Conservation (phyloP, 2,797 vertebrate species). For the Geotrypetes seraphini region DNA sequence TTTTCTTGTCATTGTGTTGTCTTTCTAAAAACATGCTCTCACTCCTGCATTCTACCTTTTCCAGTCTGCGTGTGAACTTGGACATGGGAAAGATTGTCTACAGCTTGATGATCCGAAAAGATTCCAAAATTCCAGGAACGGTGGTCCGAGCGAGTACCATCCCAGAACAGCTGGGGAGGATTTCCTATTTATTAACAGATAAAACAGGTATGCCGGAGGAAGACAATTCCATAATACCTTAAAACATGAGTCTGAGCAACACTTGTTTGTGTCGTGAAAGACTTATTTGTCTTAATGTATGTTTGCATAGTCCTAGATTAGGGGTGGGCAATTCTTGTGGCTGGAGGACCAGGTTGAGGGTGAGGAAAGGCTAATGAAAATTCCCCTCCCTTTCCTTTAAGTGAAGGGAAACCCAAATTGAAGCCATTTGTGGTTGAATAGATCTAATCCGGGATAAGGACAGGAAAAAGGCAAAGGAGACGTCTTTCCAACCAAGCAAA, state of each 20-base stretch:
- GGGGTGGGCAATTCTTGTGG: too few species aligned
- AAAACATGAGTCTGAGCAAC: accelerated
- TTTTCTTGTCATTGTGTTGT: too few species aligned
- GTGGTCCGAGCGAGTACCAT: constrained; percentile 95
- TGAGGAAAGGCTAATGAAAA: too few species aligned
- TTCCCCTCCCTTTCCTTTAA: too few species aligned
- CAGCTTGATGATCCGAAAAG: constrained; percentile 96
- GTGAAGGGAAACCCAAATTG: too few species aligned
- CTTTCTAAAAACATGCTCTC: neutral
- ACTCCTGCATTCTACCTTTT: neutral
- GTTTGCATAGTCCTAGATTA: neutral
- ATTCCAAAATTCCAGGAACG: constrained; percentile 90
- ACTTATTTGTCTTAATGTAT: too few species aligned
- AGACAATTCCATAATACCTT: neutral
- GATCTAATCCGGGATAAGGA: too few species aligned
- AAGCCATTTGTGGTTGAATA: too few species aligned
- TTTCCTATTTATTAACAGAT: constrained; percentile 93
- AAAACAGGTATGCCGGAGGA: constrained; percentile 79
- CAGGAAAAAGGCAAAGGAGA: too few species aligned
- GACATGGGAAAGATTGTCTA: constrained; percentile 98
- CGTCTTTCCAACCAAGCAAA: too few species aligned
- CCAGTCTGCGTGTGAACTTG: constrained; percentile 88
- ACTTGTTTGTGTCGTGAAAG: neutral
- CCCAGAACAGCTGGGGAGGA: constrained; percentile 90
- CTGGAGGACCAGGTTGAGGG: too few species aligned